Evolutionary conservation across 1,140 invertebrate species (phyloP), one percentile per base, ranked within the genome.

Genomic region (Sinonovacula constricta): DNA sequence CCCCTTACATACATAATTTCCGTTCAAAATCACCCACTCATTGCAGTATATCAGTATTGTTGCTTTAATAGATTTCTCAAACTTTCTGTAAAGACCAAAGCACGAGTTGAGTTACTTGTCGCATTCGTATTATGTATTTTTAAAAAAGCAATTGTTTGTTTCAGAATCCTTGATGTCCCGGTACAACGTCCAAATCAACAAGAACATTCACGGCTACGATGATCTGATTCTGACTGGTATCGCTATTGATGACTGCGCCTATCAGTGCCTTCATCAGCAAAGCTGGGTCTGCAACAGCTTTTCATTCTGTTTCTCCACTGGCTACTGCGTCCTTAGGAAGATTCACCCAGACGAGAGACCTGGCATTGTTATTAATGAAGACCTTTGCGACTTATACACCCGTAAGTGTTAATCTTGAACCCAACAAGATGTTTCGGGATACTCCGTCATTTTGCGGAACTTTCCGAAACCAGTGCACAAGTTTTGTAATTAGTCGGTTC

Each of bases 161-260:
- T 68, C 74, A 59, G 75, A 26, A 18, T 59, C 80, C 0, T 39
- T 83, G 24, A 54, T 83, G 28, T 22, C 71, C 18, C 72, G 83
- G 22, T 86, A 85, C 54, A 81, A 66, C 0, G 30, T 34, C 1
- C 69, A 82, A 59, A 68, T 78, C n/a, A 85, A 86, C 63, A 84
- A 81, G n/a, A 18, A 62, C 15, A 81, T 87, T 22, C 79, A 75
- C 2, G 86, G 86, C 4, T 85, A 81, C 60, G 81, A 86, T 30
- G 82, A 83, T 5, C 18, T 78, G 1, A 71, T 84, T 51, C 36
- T 87, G 0, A 82, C 81, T 3, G 84, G 84, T 3, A 31, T 85
- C 28, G 82, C 87, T 14, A 82, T 87, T n/a, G 87, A 88, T 49
- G 86, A 87, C 68, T 88, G 87, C 36, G 85, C 85, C 0, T 22